Evolutionary conservation across 2,797 vertebrate genomes (phyloP).

Genomic region (Hirundo rustica): DNA sequence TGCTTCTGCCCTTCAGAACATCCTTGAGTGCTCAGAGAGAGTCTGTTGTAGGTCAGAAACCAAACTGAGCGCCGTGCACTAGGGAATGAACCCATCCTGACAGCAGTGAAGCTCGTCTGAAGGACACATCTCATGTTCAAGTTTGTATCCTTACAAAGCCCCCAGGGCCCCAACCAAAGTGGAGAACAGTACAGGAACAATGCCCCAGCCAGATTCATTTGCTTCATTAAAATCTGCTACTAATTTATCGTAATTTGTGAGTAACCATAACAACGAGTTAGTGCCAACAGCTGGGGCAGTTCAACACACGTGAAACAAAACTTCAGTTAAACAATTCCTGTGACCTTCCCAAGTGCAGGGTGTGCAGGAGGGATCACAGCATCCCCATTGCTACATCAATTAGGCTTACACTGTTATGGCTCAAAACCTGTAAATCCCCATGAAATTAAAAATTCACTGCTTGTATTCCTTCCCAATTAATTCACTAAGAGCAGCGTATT

Average conservation of each 20-base stretch:
- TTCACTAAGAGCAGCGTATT: background rate
- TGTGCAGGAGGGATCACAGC: background rate
- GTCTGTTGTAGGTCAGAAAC: background rate
- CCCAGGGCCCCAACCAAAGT: background rate
- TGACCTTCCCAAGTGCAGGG: background rate
- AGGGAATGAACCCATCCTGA: background rate
- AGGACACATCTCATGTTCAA: background rate
- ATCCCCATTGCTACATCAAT: background rate
- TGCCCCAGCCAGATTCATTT: background rate
- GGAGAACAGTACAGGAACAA: background rate
- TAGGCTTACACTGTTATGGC: background rate
- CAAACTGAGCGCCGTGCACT: background rate
- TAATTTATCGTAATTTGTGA: slow-evolving; percentile 1
- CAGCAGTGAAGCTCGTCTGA: background rate
- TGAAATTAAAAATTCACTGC: background rate
- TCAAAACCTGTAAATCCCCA: background rate
- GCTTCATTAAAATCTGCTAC: slow-evolving; percentile 29
- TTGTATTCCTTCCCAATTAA: background rate
- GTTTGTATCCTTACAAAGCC: background rate
- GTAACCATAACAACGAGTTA: slow-evolving; percentile 9
- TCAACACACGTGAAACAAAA: background rate
- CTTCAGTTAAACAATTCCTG: background rate
- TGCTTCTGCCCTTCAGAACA: background rate
- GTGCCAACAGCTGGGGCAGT: slow-evolving; percentile 44
- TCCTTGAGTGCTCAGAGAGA: background rate